phyloP scores from a whole-genome alignment of 2,888 invertebrate genomes.

The Rhimphoctona megacephalus region DNA sequence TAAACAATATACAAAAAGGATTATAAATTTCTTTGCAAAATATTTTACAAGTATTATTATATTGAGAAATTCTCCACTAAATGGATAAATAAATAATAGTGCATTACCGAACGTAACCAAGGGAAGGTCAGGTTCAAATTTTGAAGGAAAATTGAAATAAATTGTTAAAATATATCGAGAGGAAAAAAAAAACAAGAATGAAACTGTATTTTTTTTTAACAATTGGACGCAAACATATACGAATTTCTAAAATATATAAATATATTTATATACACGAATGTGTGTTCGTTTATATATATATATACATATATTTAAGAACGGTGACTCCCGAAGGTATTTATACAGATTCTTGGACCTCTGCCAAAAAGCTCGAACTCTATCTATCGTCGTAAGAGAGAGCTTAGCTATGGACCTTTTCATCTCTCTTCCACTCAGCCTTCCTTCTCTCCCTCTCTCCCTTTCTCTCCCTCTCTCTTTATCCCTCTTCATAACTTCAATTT shows the following conservation, averaged over 20 bases:
- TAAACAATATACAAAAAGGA: constrained; percentile 11
- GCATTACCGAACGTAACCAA: neutral
- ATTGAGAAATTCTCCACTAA: neutral
- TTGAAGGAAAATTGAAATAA: neutral
- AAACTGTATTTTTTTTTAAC: constrained; percentile 6
- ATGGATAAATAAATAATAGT: neutral
- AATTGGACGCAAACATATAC: neutral
- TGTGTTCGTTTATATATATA: neutral
- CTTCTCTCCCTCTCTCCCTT: constrained; percentile 23
- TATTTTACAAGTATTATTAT: neutral
- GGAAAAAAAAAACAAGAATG: neutral
- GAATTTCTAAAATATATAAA: constrained; percentile 25
- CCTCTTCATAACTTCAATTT: neutral
- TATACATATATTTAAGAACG: constrained; percentile 67
- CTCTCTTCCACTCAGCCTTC: constrained; percentile 20
- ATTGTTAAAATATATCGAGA: neutral
- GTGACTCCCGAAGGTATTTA: constrained; percentile 82
- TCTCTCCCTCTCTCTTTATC: constrained; percentile 40
- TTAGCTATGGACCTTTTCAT: constrained; percentile 40
- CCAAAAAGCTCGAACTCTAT: constrained; percentile 83
- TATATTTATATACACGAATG: constrained; percentile 25
- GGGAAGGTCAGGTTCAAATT: neutral
- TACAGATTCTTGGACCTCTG: constrained; percentile 82
- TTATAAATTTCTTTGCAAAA: too few species aligned
- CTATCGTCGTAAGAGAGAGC: constrained; percentile 78